Evolutionary conservation across 1,140 invertebrate species (phyloP), one percentile per base, ranked within the genome.

Genomic region (Drosophila auraria): DNA sequence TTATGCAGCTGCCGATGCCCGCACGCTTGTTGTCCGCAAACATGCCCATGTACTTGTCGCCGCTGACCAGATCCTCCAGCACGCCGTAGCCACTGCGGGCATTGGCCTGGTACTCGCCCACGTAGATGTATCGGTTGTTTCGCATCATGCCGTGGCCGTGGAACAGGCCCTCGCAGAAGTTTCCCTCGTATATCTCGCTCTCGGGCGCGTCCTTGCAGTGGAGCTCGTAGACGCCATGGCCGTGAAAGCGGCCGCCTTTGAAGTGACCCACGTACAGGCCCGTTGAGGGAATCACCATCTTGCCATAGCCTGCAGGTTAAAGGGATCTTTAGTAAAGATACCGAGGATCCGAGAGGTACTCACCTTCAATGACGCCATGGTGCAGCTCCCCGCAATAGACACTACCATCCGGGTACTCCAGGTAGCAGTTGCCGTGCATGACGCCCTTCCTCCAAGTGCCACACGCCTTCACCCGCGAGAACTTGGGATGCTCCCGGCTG

Each of bases 41-140:
- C 92, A 95, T 95, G 15, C 97, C 97, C 86, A 98, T 95, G 93
- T 98, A 98, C 93, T 98, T 98, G 93, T 98, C 97, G 25, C 97
- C 97, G 82, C 95, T 96, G 27, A 96, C 94, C 50, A 97, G 97
- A 89, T 98, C 96, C 87, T 98, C 97, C 94, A 97, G 95, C 4
- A 98, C 96, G 12, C 97, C 97, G 87, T 98, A 98, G 1, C 97
- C 97, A 81, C 96, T 95, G 82, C 95, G 96, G 2, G 95, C 94
- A 33, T 97, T 97, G 33, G 93, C 93, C 12, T 94, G 93, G 96
- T 97, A 98, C 92, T 98, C 97, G 12, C 97, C 97, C 57, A 97
- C 97, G 87, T 98, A 98, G 62, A 96, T 96, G 81, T 97, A 97
- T 79, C 96, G 95, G 36, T 97, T 97, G 89, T 96, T 96, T 70